Conservation (phyloP, 2,113 vertebrate genomes). For the Geococcyx californianus region DNA sequence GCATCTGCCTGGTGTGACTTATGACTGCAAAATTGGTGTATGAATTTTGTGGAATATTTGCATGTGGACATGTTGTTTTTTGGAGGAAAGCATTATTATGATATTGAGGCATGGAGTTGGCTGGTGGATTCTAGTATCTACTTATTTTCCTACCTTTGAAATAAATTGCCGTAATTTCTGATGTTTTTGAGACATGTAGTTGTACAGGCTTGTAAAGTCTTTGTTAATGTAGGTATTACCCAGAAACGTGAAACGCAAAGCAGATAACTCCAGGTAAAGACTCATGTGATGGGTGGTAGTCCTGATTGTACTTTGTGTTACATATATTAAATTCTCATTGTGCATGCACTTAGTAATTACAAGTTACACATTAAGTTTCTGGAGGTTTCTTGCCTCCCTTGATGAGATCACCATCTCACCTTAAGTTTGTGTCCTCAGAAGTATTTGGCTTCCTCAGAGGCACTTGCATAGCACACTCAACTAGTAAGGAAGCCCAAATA, state of each 20-base stretch:
- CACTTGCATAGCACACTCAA: neutral
- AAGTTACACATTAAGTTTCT: neutral
- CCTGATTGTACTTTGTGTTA: neutral
- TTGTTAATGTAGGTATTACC: neutral
- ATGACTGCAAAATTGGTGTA: neutral
- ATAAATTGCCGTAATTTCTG: neutral
- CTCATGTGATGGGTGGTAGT: rapidly evolving
- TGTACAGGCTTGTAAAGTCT: neutral
- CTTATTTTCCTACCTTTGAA: neutral
- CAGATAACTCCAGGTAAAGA: neutral
- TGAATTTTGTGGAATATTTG: neutral
- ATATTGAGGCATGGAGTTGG: neutral
- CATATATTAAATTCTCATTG: neutral
- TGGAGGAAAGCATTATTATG: neutral
- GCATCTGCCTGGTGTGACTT: neutral
- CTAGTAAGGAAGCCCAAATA: neutral
- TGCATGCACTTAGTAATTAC: neutral
- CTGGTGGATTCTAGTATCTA: neutral
- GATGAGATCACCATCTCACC: neutral
- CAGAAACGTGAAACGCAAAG: neutral
- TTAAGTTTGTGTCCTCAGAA: neutral
- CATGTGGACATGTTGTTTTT: neutral
- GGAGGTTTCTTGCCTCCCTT: neutral
- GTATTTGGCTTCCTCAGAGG: neutral
- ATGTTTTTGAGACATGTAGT: neutral